Evolutionary conservation across 2,888 invertebrate species (phyloP).

Genomic region (Heliconius erato): DNA sequence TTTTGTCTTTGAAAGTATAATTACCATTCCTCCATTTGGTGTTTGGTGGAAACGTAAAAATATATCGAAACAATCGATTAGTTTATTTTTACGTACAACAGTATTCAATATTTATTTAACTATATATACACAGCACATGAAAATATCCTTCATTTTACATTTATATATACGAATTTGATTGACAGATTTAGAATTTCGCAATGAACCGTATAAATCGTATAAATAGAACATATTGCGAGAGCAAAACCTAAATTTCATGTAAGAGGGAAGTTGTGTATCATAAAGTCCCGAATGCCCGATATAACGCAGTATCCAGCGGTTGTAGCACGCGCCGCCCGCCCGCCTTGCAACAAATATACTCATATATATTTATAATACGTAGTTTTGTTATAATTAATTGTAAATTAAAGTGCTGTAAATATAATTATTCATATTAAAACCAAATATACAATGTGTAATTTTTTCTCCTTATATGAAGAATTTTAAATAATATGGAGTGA

Average conservation of each 20-base stretch:
- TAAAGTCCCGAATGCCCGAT: slow-evolving; percentile 49
- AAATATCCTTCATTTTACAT: background rate
- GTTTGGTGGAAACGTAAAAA: no score
- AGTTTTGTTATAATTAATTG: background rate
- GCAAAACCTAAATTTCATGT: slow-evolving; percentile 42
- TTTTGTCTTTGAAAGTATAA: background rate
- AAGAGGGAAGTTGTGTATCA: slow-evolving; percentile 41
- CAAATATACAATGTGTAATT: background rate
- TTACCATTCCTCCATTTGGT: background rate
- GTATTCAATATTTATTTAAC: background rate
- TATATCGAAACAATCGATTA: no score
- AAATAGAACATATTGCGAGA: slow-evolving; percentile 40
- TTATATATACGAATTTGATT: no score
- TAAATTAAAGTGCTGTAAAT: background rate
- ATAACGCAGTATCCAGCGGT: slow-evolving; percentile 47
- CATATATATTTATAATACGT: background rate
- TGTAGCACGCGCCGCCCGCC: slow-evolving; percentile 35
- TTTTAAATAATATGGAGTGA: background rate
- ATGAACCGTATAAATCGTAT: slow-evolving; percentile 18
- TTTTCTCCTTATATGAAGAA: background rate
- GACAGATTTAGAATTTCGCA: background rate
- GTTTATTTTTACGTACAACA: background rate
- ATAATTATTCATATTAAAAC: no score
- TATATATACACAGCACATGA: background rate
- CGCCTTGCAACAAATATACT: background rate